A percentile compares a stretch with the other conserved stretches of the same genome.
These are phyloP conservation scores for Orthochromis indermauri DNA, from an alignment of 2,113 vertebrate genomes.

Conservation along the genomic window DNA sequence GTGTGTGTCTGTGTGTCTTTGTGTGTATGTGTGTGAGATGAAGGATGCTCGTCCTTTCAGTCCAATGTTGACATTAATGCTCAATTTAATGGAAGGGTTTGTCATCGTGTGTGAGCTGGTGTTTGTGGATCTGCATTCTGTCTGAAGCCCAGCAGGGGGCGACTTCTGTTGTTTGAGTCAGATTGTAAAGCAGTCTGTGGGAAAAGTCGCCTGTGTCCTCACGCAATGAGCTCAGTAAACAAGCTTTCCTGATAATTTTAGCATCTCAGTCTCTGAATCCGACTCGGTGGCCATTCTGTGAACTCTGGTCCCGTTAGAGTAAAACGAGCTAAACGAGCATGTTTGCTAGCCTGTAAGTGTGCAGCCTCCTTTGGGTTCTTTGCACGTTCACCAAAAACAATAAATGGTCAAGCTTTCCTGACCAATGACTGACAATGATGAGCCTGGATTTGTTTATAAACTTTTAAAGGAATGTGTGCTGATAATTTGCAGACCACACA, in stretches of 20 bases:
- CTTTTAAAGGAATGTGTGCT: background rate
- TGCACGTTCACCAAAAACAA: background rate
- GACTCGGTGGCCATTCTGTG: background rate
- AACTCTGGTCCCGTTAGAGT: background rate
- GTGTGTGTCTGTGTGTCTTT: background rate
- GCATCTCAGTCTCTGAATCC: background rate
- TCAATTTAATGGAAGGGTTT: background rate
- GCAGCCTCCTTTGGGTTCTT: background rate
- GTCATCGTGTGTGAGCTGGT: background rate
- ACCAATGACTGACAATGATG: background rate
- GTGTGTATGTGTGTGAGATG: background rate
- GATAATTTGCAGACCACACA: background rate
- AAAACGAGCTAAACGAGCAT: background rate
- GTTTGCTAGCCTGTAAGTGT: background rate
- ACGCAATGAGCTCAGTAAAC: background rate
- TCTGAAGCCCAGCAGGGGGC: background rate
- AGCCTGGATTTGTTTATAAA: background rate
- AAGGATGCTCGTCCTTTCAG: background rate
- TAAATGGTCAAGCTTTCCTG: background rate
- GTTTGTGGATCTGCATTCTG: background rate
- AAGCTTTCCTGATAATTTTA: background rate
- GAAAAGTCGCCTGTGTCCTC: background rate
- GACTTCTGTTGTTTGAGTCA: background rate
- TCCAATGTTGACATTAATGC: background rate
- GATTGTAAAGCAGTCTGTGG: background rate